Evolutionary conservation across 2,888 invertebrate genomes (phyloP).

Genomic region (Lithosia quadra): DNA sequence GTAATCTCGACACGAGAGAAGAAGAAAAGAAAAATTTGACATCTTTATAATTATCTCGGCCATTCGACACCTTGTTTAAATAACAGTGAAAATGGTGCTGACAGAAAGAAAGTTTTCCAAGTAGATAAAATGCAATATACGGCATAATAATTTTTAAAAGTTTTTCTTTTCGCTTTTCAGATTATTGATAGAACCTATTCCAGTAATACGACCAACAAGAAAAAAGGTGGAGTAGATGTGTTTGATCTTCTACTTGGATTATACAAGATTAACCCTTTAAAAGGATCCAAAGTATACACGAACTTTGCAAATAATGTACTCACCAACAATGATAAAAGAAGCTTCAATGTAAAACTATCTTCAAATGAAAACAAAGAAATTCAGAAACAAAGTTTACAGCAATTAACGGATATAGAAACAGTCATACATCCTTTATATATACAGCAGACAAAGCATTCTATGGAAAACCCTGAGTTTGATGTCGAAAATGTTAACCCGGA

Average conservation of each 20-base stretch:
- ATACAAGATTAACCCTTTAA: slow-evolving; percentile 75
- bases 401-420: slow-evolving; percentile 61
- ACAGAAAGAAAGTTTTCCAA: background rate
- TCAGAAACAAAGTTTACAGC: background rate
- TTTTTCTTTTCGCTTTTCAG: slow-evolving; percentile 27
- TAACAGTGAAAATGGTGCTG: background rate
- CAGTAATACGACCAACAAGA: background rate
- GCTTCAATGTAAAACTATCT: background rate
- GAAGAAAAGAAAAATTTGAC: no score
- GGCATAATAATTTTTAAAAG: background rate
- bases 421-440: slow-evolving; percentile 46
- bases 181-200: slow-evolving; percentile 14
- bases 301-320: slow-evolving; percentile 66
- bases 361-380: slow-evolving; percentile 37
- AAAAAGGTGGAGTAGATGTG: slow-evolving; percentile 50
- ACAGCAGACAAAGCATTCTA: slow-evolving; percentile 17
- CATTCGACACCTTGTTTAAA: no score
- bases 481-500: slow-evolving; percentile 49
- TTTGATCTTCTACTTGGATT: slow-evolving; percentile 70
- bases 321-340: slow-evolving; percentile 27
- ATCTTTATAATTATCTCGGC: no score
- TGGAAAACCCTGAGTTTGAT: slow-evolving; percentile 45
- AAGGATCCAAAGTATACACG: slow-evolving; percentile 67
- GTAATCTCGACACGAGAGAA: no score
- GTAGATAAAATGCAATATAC: background rate